These are phyloP conservation scores for Abramis brama DNA, from an alignment of 2,113 vertebrate species.

Conservation along the genomic window DNA sequence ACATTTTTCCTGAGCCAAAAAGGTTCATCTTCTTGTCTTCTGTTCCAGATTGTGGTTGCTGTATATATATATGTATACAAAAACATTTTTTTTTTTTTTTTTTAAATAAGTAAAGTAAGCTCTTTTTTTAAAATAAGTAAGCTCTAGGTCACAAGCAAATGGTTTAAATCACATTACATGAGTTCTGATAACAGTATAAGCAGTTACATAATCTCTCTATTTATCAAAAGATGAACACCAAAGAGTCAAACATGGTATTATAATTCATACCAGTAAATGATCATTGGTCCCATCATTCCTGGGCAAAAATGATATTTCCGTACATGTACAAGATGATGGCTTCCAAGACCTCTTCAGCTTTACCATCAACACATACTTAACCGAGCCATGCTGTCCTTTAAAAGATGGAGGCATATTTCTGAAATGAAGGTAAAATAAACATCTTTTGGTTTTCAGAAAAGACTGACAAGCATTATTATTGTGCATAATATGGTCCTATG, in stretches of 20 bases:
- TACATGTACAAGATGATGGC: slow-evolving; percentile 46
- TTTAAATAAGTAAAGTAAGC: too few species aligned
- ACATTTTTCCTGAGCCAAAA: slow-evolving; percentile 68
- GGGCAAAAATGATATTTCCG: slow-evolving; percentile 64
- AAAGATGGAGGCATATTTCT: slow-evolving; percentile 72
- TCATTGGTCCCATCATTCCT: slow-evolving; percentile 43
- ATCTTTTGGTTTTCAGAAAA: neutral
- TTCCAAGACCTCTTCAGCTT: slow-evolving; percentile 71
- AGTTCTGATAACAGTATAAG: neutral
- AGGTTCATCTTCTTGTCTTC: slow-evolving; percentile 67
- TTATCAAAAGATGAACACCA: neutral
- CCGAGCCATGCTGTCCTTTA: slow-evolving; percentile 62
- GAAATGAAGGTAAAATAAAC: slow-evolving; percentile 12
- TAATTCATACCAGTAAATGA: slow-evolving; percentile 66
- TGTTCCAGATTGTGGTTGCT: slow-evolving; percentile 63
- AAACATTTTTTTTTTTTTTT: too few species aligned
- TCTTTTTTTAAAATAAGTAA: too few species aligned
- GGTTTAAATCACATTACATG: neutral
- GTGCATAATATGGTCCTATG: neutral
- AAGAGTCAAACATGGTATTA: neutral
- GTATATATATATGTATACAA: slow-evolving; percentile 30
- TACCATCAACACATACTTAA: slow-evolving; percentile 70
- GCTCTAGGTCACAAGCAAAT: neutral
- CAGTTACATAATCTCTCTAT: neutral
- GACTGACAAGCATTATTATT: neutral